Conservation (phyloP, 2,113 vertebrate genomes). For the Cichladusa arquata region DNA sequence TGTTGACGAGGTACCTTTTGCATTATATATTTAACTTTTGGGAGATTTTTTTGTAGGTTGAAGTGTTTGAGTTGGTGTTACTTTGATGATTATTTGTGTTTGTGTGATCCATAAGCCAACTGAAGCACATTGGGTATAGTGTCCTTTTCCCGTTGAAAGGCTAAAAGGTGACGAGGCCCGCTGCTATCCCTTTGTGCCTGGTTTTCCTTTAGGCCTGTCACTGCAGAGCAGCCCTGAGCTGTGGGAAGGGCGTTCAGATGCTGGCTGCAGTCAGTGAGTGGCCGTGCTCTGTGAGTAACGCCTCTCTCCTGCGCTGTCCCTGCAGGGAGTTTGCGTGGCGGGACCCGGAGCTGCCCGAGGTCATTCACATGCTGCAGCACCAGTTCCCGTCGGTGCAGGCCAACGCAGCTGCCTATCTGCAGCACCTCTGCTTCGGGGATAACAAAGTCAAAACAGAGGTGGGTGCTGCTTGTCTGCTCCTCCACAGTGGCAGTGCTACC, state of each 20-base stretch:
- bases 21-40: neutral
- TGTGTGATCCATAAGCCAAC: neutral
- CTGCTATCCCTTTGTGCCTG: neutral
- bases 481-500: neutral
- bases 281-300: neutral
- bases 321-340: slow-evolving; percentile 96
- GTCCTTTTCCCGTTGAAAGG: neutral
- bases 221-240: neutral
- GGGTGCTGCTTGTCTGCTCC: neutral
- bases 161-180: neutral
- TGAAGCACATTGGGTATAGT: fast-evolving
- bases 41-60: neutral
- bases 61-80: neutral
- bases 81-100: neutral
- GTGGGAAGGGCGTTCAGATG: neutral
- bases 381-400: slow-evolving; percentile 96
- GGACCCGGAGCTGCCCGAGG: slow-evolving; percentile 91
- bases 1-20: neutral
- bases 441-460: slow-evolving; percentile 92
- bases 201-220: neutral
- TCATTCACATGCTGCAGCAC: slow-evolving; percentile 98
- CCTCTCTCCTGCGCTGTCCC: neutral
- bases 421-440: slow-evolving; percentile 96
- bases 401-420: slow-evolving; percentile 93
- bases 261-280: too few relatives aligned